A percentile compares a stretch with the other conserved stretches of the same genome.
Conservation (phyloP, 2,888 invertebrate species). For the Megalurothrips usitatus region DNA sequence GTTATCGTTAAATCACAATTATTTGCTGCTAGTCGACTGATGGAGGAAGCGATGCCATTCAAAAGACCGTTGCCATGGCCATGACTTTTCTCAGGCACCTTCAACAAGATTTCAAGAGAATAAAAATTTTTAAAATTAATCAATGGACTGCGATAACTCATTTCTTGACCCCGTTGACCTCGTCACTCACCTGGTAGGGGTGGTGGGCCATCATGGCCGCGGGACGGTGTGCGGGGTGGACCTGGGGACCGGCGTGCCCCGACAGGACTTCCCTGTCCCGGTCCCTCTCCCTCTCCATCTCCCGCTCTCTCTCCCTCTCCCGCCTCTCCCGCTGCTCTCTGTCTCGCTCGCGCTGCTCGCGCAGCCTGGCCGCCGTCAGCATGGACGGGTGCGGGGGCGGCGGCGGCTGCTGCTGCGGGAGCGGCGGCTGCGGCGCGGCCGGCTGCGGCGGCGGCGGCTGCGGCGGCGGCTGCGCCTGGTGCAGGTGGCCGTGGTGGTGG, state of each 20-base stretch:
- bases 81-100: not conserved
- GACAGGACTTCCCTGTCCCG: conserved; percentile 44
- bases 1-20: conserved; percentile 81
- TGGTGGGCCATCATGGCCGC: conserved; percentile 2
- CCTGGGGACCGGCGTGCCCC: not conserved
- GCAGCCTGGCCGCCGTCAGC: conserved; percentile 44
- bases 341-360: conserved; percentile 46
- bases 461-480: conserved; percentile 50
- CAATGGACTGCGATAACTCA: not conserved
- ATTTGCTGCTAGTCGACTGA: conserved; percentile 62
- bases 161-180: not conserved
- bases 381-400: conserved; percentile 46
- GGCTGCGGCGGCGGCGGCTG: conserved; percentile 41
- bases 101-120: not conserved
- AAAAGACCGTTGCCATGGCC: conserved; percentile 32
- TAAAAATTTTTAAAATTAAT: not conserved
- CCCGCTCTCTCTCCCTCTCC: conserved; percentile 32
- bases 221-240: conserved; percentile 8
- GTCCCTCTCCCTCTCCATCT: conserved; percentile 49
- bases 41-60: conserved; percentile 37
- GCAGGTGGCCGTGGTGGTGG: conserved; percentile 40
- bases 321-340: conserved; percentile 39
- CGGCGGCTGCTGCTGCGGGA: conserved; percentile 34
- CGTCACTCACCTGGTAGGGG: conserved; percentile 5
- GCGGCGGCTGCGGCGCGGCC: conserved; percentile 33